Evolutionary conservation across 2,888 invertebrate species (phyloP).

Genomic region (Lapara coniferarum): DNA sequence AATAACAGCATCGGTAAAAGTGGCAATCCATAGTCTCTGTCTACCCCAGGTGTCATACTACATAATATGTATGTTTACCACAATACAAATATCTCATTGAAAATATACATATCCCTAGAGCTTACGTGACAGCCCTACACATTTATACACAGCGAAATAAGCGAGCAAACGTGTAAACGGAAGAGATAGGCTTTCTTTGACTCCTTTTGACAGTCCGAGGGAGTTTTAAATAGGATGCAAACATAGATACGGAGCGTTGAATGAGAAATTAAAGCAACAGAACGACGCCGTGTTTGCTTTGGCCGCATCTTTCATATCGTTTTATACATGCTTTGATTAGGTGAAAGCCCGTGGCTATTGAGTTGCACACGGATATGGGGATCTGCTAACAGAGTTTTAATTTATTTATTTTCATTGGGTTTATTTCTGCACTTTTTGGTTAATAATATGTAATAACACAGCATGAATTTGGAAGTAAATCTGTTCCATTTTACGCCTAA

Average conservation of each 20-base stretch:
- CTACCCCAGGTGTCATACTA: too few relatives aligned
- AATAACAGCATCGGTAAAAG: too few relatives aligned
- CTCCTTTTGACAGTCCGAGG: slow-evolving; percentile 75
- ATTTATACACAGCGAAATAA: slow-evolving; percentile 34
- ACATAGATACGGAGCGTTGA: slow-evolving; percentile 75
- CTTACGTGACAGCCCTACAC: slow-evolving; percentile 27
- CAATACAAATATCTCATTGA: too few relatives aligned
- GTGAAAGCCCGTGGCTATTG: not conserved
- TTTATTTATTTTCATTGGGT: too few relatives aligned
- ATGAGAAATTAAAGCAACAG: slow-evolving; percentile 59
- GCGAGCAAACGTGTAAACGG: slow-evolving; percentile 75
- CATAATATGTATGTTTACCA: too few relatives aligned
- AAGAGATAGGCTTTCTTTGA: slow-evolving; percentile 79
- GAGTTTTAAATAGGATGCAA: slow-evolving; percentile 80
- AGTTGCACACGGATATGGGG: not conserved
- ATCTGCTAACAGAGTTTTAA: not conserved
- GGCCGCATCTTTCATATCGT: slow-evolving; percentile 17
- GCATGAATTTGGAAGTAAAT: too few relatives aligned
- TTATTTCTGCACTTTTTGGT: too few relatives aligned
- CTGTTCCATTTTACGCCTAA: too few relatives aligned
- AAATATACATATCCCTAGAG: too few relatives aligned
- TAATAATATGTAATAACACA: too few relatives aligned
- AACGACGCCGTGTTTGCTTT: slow-evolving; percentile 10
- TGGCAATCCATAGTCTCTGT: too few relatives aligned
- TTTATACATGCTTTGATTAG: slow-evolving; percentile 5